Base-by-base conservation (phyloP, 2,797 vertebrate species). In the Pseudopleuronectes americanus region DNA sequence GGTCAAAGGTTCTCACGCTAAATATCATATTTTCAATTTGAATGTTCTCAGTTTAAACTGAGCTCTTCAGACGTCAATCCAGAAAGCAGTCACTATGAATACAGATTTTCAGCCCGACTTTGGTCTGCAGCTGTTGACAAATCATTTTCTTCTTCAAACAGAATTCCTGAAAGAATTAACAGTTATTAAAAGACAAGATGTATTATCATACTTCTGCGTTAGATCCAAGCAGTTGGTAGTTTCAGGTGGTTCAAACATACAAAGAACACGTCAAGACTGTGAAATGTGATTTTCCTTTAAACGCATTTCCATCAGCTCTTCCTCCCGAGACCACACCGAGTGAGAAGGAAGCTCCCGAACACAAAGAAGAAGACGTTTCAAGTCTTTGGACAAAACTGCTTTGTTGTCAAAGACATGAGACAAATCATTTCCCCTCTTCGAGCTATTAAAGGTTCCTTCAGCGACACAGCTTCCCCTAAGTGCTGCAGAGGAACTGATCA, bases 271-370 rank as follows among this genome's bases (percentile, higher is more conserved):
- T 48, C 7, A 52, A 64, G 33, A 26, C 36, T 22, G 59, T 49
- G 6, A 17, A 4, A 43, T 12, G 17, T 16, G 22, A 36, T 65
- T 51, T 76, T 62, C 22, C 26, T 64, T 64, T 24, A 57, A 52
- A 72, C 61, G 33, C 21, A 76, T 80, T 74, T 83, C 55, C 65
- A 81, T 81, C 21, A 21, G 73, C 38, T 43, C 12, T 69, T 51
- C 43, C 84, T 77, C 67, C 45, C 4, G 54, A 76, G 71, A 74
- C 48, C 51, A 76, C 77, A 68, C 70, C 57, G 51, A 71, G 73
- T 64, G 76, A 76, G 71, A 70, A 43, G 56, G 65, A 53, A 12
- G 36, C 54, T 72, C 61, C 47, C 8, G 21, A 63, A 55, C 22
- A 58, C 53, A 64, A 24, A 53, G 12, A 33, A 16, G 51, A 17